A percentile compares a stretch with the other conserved stretches of the same genome.
phyloP scores from a whole-genome alignment of 2,113 vertebrate species.

The Zeus faber region DNA sequence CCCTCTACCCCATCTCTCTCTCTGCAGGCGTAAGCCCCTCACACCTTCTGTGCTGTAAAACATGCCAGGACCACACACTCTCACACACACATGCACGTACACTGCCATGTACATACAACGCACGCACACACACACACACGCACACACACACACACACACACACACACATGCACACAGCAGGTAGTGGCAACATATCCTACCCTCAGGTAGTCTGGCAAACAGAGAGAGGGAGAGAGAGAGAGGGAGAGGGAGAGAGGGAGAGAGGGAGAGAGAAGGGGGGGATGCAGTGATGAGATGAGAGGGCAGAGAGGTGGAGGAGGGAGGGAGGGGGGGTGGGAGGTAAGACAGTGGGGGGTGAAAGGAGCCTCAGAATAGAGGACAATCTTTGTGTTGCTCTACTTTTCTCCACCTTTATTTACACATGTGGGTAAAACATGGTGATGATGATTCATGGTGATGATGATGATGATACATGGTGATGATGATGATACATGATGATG shows the following conservation, averaged over 20 bases:
- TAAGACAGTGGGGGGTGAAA: no score
- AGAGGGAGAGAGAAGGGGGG: not conserved
- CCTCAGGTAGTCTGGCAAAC: slow-evolving; percentile 50
- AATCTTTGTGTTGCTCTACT: no score
- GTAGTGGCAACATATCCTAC: slow-evolving; percentile 52
- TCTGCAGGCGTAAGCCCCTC: slow-evolving; percentile 65
- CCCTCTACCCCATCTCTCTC: slow-evolving; percentile 31
- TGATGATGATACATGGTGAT: no score
- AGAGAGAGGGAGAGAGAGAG: slow-evolving; percentile 37
- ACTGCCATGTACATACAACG: slow-evolving; percentile 22
- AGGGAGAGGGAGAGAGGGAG: not conserved
- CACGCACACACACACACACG: slow-evolving; percentile 10
- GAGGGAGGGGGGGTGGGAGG: no score
- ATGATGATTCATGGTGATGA: no score
- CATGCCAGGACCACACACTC: slow-evolving; percentile 53
- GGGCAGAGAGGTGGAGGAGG: no score
- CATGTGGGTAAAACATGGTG: no score
- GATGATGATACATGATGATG: no score
- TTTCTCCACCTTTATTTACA: no score
- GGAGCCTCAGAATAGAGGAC: no score
- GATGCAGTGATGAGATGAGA: no score
- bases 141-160: not conserved
- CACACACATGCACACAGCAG: slow-evolving; percentile 30
- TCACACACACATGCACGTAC: slow-evolving; percentile 19
- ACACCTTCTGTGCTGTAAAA: slow-evolving; percentile 65